Evolutionary conservation across 2,797 vertebrate species (phyloP).

Genomic region (Enteromius viviparus): DNA sequence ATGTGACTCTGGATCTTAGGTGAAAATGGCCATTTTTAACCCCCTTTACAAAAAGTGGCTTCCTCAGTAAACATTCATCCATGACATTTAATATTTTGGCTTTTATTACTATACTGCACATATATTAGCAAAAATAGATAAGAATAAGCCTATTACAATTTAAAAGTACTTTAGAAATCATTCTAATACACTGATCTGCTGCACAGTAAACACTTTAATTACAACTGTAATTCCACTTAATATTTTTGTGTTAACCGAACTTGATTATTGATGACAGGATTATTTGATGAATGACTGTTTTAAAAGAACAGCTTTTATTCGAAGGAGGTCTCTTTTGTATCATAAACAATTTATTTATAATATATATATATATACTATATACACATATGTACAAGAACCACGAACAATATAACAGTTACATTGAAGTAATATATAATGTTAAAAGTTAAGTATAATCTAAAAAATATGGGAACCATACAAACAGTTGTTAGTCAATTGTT

Average conservation of each 20-base stretch:
- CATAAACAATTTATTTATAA: background rate
- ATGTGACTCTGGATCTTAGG: too few species aligned
- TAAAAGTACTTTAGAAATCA: background rate
- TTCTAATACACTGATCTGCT: background rate
- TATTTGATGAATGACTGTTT: background rate
- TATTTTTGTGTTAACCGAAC: background rate
- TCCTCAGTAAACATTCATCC: too few species aligned
- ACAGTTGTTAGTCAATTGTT: constrained; percentile 50
- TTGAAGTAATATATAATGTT: background rate
- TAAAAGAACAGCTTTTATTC: background rate
- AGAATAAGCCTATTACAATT: background rate
- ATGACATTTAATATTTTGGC: too few species aligned
- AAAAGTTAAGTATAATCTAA: background rate
- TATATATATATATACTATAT: background rate
- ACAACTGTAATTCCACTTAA: background rate
- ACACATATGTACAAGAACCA: background rate
- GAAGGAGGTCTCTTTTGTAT: background rate
- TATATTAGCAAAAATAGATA: too few species aligned
- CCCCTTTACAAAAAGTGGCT: too few species aligned
- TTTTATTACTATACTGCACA: too few species aligned
- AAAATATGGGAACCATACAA: background rate
- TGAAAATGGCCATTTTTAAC: too few species aligned
- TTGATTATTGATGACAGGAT: background rate
- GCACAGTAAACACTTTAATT: background rate
- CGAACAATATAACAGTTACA: background rate